phyloP scores from a whole-genome alignment of 2,888 invertebrate species.

The Tolmerus cingulatus region DNA sequence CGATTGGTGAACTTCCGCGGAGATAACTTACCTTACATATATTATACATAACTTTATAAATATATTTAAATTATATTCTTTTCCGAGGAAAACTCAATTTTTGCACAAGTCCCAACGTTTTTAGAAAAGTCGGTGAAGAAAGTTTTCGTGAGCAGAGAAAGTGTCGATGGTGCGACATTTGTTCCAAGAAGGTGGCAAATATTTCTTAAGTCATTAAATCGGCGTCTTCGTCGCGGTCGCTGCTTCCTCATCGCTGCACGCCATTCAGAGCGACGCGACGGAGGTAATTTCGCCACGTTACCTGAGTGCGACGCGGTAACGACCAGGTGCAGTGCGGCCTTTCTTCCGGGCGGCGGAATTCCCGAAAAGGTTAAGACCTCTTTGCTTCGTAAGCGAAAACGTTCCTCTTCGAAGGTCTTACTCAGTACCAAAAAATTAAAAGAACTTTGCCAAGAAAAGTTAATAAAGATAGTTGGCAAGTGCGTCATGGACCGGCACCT shows the following conservation, averaged over 20 bases:
- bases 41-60: not conserved
- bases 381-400: not conserved
- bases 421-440: too few species aligned
- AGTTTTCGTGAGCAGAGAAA: not conserved
- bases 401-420: not conserved
- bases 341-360: not conserved
- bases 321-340: not conserved
- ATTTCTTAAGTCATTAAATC: not conserved
- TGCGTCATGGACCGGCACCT: not conserved
- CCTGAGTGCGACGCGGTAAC: not conserved
- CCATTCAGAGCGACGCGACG: not conserved
- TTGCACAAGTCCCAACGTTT: not conserved
- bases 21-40: not conserved
- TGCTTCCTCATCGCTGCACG: not conserved
- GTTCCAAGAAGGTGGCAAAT: not conserved
- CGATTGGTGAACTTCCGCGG: constrained; percentile 23
- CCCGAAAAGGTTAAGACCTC: not conserved
- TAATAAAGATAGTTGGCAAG: not conserved
- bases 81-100: not conserved
- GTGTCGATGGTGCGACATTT: not conserved
- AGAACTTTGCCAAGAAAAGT: not conserved
- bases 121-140: not conserved
- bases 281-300: not conserved
- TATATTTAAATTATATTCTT: not conserved
- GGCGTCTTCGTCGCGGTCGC: not conserved